These are phyloP conservation scores for Paedocypris micromegethes DNA, from an alignment of 2,797 vertebrate species.

Conservation along the genomic window DNA sequence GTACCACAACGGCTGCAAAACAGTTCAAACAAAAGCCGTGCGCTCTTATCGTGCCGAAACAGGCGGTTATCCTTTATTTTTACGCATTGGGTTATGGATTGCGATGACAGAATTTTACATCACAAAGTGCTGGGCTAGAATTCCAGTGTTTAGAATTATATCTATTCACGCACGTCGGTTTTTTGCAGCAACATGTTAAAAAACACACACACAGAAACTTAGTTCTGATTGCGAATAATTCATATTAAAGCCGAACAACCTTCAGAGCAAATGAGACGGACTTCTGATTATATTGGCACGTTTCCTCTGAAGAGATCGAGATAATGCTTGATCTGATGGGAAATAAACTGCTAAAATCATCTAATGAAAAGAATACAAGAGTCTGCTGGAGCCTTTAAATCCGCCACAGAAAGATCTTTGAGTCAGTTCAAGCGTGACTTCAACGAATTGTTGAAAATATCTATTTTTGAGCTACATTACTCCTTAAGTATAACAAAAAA, in stretches of 20 bases:
- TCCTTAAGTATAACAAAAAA: constrained; percentile 7
- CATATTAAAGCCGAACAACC: too few relatives aligned
- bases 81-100: constrained; percentile 14
- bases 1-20: constrained; percentile 3
- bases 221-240: too few relatives aligned
- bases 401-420: constrained; percentile 20
- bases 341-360: constrained; percentile 35
- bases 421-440: neutral
- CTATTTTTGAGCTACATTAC: constrained; percentile 1
- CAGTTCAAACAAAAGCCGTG: neutral
- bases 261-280: too few relatives aligned
- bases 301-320: constrained; percentile 14
- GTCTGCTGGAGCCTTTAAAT: constrained; percentile 4
- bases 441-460: constrained; percentile 1
- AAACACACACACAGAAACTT: constrained; percentile 1
- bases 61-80: constrained; percentile 4
- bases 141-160: too few relatives aligned
- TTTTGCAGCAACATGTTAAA: too few relatives aligned
- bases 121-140: constrained; percentile 1
- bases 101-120: constrained; percentile 9
- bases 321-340: constrained; percentile 1
- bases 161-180: too few relatives aligned
- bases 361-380: constrained; percentile 23
- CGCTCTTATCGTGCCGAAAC: constrained; percentile 1
- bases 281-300: constrained; percentile 15